Percentiles rank a stretch among this genome's conserved stretches.
phyloP scores from a whole-genome alignment of 2,888 invertebrate genomes.

The Smittia aterrima region DNA sequence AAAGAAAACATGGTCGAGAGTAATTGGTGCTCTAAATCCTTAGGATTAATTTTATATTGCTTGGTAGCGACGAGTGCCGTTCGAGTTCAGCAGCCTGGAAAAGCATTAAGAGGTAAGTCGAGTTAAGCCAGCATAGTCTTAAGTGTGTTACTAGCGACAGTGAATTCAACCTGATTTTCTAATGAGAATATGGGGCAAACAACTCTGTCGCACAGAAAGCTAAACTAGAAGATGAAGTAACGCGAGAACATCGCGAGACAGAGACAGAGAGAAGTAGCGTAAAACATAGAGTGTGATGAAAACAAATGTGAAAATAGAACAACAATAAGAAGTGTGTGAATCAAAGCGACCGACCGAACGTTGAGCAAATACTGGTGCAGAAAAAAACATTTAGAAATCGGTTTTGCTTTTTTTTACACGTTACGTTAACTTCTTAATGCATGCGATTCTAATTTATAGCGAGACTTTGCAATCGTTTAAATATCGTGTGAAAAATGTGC shows the following conservation, averaged over 20 bases:
- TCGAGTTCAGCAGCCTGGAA: conserved; percentile 21
- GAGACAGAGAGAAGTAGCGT: neutral
- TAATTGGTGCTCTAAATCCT: conserved; percentile 6
- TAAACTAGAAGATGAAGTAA: neutral
- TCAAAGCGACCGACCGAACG: neutral
- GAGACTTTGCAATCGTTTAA: too few species aligned
- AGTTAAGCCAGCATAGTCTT: neutral
- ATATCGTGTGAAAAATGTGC: too few species aligned
- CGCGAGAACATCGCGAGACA: neutral
- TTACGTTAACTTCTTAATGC: neutral
- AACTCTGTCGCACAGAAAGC: neutral
- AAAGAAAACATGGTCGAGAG: neutral
- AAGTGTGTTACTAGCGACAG: neutral
- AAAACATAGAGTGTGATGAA: neutral
- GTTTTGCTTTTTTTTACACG: neutral
- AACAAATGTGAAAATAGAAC: neutral
- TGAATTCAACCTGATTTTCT: neutral
- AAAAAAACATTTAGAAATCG: conserved; percentile 1
- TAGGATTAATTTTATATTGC: conserved; percentile 28
- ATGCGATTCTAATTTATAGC: neutral
- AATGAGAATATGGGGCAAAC: neutral
- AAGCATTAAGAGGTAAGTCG: conserved; percentile 16
- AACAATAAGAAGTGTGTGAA: conserved; percentile 16
- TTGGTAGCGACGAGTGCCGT: neutral
- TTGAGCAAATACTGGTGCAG: neutral